Base-by-base conservation (phyloP, 2,797 vertebrate genomes). In the Austrolebias charrua region DNA sequence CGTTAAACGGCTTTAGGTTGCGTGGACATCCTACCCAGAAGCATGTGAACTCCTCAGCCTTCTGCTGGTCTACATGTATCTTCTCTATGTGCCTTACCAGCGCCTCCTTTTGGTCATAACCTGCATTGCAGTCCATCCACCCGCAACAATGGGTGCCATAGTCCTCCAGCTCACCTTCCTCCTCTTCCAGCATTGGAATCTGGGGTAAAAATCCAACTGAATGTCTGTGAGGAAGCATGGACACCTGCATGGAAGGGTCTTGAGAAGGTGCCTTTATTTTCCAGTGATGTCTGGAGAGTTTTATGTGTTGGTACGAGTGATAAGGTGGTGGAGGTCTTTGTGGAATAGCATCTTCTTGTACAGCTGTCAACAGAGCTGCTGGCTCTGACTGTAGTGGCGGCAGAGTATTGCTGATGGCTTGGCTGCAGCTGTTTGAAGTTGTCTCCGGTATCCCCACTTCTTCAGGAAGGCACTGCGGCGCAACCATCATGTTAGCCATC, bases 61-160 rank as follows among this genome's bases (percentile, higher is more conserved):
- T 97, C 69, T 95, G 91, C 86, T 98, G 98, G 88, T 98, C 96
- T 79, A 99, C 93, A 60, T 99, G 98, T 0, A 93, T 82, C 86
- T 95, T 98, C 84, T 98, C 97, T 64, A 99, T 98, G 90, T 98
- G 97, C 77, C 78, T 92, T 73, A 97, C 96, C 69, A 99, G 94
- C 82, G 97, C 96, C 76, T 98, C 96, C 84, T 94, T 95, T 67
- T 95, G 95, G 75, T 95, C 92, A 14, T 94, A 98, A 13, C 92
- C 66, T 5, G 88, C 93, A 24, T 89, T 92, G 7, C 97, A 98
- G 77, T 98, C 94, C 77, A 94, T 70, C 98, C 98, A 99, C 46
- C 77, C 87, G 79, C 98, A 99, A 79, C 91, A 82, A 61, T 95
- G 94, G 55, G 87, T 87, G 4, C 75, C 90, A 0, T 74, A 63